These are phyloP conservation scores for Atlantisia rogersi DNA, from an alignment of 2,113 vertebrate genomes.

Conservation along the genomic window DNA sequence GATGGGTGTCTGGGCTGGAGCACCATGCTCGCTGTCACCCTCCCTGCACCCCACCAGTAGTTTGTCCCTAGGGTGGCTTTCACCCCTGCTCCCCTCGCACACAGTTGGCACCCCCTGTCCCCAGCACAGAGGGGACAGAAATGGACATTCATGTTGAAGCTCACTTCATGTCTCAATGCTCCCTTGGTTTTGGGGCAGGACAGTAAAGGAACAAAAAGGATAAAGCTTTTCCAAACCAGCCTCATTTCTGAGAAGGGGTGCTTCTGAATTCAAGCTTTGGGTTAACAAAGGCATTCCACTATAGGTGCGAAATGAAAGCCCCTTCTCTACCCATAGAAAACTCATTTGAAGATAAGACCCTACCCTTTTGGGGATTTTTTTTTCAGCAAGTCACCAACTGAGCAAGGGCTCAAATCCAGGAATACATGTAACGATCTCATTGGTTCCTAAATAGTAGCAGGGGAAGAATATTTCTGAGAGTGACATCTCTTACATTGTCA, in stretches of 20 bases:
- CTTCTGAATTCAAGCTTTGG: not conserved
- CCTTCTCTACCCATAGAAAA: not conserved
- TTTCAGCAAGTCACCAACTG: not conserved
- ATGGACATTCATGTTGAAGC: not conserved
- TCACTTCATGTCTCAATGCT: not conserved
- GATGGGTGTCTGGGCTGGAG: not conserved
- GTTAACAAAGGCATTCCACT: not conserved
- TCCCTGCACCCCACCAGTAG: accelerated
- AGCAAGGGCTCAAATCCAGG: not conserved
- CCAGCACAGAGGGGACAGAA: not conserved
- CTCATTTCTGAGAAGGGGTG: not conserved
- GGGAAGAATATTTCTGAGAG: not conserved
- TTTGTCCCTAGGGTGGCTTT: accelerated
- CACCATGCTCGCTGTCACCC: accelerated
- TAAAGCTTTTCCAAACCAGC: not conserved
- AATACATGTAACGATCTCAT: not conserved
- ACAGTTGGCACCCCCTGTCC: too few relatives aligned
- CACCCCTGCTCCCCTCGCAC: not conserved
- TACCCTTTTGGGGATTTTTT: not conserved
- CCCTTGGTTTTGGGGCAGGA: not conserved
- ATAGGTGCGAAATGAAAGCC: not conserved
- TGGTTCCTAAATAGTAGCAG: not conserved
- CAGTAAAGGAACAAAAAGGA: not conserved
- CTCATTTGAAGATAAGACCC: not conserved
- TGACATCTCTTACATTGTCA: not conserved